A percentile compares a stretch with the other conserved stretches of the same genome.
Evolutionary conservation across 2,888 invertebrate species (phyloP).

Genomic region (Microlaimidae sp.): DNA sequence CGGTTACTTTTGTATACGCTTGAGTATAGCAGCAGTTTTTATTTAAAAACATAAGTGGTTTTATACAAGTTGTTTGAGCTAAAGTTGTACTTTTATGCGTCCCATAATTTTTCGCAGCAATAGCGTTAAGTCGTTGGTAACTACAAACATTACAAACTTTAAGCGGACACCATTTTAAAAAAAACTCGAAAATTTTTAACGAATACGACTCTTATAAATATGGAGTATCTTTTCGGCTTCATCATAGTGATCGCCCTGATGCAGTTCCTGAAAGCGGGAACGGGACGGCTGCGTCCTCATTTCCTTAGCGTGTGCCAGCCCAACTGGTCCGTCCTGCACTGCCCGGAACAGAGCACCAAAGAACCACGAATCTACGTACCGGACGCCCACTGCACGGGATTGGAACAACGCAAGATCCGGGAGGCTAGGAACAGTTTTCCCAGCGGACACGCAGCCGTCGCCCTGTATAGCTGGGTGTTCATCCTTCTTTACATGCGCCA

Average conservation of each 20-base stretch:
- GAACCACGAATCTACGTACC: background rate
- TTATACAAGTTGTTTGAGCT: no score
- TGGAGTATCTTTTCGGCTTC: background rate
- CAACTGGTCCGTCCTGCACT: conserved; percentile 21
- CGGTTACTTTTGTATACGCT: no score
- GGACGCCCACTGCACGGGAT: conserved; percentile 19
- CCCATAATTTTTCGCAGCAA: background rate
- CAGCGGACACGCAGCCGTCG: conserved; percentile 31
- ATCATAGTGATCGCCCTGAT: conserved; percentile 43
- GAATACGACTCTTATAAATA: background rate
- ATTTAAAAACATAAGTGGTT: no score
- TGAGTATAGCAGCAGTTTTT: no score
- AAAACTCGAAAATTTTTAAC: background rate
- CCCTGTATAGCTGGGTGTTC: conserved; percentile 26
- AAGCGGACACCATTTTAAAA: no score
- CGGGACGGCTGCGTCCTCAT: conserved; percentile 81
- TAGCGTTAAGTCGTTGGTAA: no score
- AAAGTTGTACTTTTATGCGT: no score
- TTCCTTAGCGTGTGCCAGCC: conserved; percentile 76
- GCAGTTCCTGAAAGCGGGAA: conserved; percentile 74
- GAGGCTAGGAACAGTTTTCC: conserved; percentile 30
- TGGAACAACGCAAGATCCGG: conserved; percentile 20
- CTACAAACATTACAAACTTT: no score
- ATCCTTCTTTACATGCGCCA: conserved; percentile 22
- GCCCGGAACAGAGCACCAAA: background rate